phyloP scores from a whole-genome alignment of 2,797 vertebrate genomes.

The Onychomys torridus region DNA sequence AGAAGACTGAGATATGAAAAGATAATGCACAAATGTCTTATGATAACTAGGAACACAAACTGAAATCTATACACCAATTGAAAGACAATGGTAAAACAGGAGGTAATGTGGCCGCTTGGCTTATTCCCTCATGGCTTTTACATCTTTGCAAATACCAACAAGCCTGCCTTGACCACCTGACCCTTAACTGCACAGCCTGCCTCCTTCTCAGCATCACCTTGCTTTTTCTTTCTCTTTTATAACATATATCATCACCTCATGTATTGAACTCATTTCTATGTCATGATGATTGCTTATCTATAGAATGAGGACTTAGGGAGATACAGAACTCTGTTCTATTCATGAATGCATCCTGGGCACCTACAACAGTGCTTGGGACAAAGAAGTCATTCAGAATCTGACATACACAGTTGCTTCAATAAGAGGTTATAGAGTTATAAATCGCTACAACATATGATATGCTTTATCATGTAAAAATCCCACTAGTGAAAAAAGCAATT shows the following conservation, averaged over 20 bases:
- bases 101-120: background rate
- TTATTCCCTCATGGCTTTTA: background rate
- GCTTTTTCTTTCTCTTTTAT: background rate
- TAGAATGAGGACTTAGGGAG: background rate
- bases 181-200: background rate
- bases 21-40: background rate
- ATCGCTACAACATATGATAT: background rate
- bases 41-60: background rate
- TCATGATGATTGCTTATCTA: no score
- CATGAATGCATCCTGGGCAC: background rate
- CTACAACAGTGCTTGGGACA: background rate
- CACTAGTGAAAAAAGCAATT: slow-evolving; percentile 21
- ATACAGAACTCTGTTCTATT: background rate
- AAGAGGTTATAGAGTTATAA: background rate
- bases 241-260: background rate
- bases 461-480: background rate
- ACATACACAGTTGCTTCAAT: background rate
- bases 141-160: background rate
- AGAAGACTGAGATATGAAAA: background rate
- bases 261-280: background rate
- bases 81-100: slow-evolving; percentile 19
- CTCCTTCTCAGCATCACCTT: background rate
- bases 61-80: background rate
- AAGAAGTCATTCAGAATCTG: background rate
- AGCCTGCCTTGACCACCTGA: background rate